These are phyloP conservation scores for Macaca fascicularis DNA, from an alignment of 2,113 vertebrate species.

Conservation along the genomic window T2T-MFA8v1.1 NC_088378.1:18895001-18895500, in stretches of 20 bases:
- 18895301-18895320: conserved; percentile 33
- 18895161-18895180: conserved; percentile 11
- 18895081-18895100: conserved; percentile 24
- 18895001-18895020: not conserved
- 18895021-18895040: not conserved
- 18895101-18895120: conserved; percentile 23
- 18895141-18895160: conserved; percentile 43
- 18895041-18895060: conserved; percentile 7
- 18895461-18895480: conserved; percentile 12
- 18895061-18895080: not conserved
- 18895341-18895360: conserved; percentile 36
- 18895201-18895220: conserved; percentile 63
- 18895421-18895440: conserved; percentile 67
- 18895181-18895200: conserved; percentile 56
- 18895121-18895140: conserved; percentile 47
- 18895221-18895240: conserved; percentile 58
- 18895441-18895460: conserved; percentile 34
- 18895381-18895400: conserved; percentile 75
- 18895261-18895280: conserved; percentile 46
- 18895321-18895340: conserved; percentile 12
- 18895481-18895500: not conserved
- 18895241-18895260: conserved; percentile 64
- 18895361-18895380: conserved; percentile 36
- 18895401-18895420: conserved; percentile 75
- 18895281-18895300: conserved; percentile 57